These are phyloP conservation scores for Dioctria rufipes DNA, from an alignment of 2,888 invertebrate genomes.

Conservation along the genomic window DNA sequence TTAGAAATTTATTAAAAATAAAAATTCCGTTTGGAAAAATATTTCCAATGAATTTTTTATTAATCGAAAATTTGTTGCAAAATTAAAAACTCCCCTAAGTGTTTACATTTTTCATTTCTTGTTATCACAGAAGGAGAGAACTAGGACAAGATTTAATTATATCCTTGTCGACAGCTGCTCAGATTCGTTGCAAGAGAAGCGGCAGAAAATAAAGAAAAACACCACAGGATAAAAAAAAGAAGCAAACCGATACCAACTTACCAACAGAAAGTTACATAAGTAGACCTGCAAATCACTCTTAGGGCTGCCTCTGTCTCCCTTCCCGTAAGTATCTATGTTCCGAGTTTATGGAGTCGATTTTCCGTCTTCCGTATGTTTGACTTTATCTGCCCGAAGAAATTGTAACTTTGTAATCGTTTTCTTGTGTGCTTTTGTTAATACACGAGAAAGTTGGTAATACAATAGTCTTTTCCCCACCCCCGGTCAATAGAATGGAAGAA, in stretches of 20 bases:
- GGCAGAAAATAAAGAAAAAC: constrained; percentile 37
- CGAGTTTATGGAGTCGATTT: background rate
- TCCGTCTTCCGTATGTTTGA: constrained; percentile 20
- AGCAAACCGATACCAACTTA: constrained; percentile 35
- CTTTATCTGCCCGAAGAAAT: constrained; percentile 42
- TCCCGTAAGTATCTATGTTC: background rate
- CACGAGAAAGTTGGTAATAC: constrained; percentile 33
- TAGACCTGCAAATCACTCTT: constrained; percentile 36
- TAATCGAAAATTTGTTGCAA: too few species aligned
- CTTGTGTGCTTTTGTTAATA: constrained; percentile 49
- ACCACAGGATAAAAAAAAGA: constrained; percentile 26
- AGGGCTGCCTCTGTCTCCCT: background rate
- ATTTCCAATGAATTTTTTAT: too few species aligned
- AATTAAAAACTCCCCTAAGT: too few species aligned
- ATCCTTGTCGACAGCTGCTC: constrained; percentile 39
- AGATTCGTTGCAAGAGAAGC: background rate
- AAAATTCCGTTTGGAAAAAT: too few species aligned
- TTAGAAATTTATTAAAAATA: too few species aligned
- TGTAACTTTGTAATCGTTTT: constrained; percentile 43
- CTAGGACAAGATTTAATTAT: constrained; percentile 38
- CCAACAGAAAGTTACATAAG: constrained; percentile 35
- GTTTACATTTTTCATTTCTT: too few species aligned
- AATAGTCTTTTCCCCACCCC: background rate
- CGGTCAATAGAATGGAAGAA: constrained; percentile 3
- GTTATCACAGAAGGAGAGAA: background rate